Percentiles rank a stretch among this genome's conserved stretches.
Conservation (phyloP, 2,797 vertebrate species). For the Cirrhinus molitorella region DNA sequence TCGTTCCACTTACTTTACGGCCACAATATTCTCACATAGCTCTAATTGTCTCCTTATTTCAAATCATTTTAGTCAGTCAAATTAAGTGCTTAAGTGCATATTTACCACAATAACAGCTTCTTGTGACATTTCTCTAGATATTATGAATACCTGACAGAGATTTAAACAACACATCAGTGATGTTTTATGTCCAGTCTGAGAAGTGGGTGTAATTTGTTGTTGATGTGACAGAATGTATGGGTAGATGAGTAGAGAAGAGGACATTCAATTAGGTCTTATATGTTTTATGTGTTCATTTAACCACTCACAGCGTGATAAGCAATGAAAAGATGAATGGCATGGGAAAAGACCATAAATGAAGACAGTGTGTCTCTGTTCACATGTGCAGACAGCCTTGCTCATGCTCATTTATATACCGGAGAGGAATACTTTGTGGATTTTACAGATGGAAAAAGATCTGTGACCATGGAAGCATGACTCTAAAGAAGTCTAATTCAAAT, state of each 20-base stretch:
- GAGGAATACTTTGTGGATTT: neutral
- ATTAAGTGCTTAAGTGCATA: neutral
- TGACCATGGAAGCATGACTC: neutral
- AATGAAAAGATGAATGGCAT: conserved; percentile 14
- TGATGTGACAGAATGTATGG: conserved; percentile 29
- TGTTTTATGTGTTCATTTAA: conserved; percentile 45
- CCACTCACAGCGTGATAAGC: conserved; percentile 7
- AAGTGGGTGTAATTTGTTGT: conserved; percentile 45
- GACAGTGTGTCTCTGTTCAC: conserved; percentile 38
- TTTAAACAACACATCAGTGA: conserved; percentile 11
- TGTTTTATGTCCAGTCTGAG: conserved; percentile 15
- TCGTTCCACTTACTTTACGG: neutral
- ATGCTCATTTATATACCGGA: neutral
- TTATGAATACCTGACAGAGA: conserved; percentile 1
- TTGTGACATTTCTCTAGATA: neutral
- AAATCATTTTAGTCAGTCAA: neutral
- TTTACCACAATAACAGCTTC: neutral
- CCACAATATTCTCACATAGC: conserved; percentile 2
- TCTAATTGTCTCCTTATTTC: neutral
- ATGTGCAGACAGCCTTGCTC: conserved; percentile 7
- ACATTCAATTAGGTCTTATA: conserved; percentile 46
- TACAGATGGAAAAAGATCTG: neutral
- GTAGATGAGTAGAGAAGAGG: conserved; percentile 34
- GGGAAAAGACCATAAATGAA: conserved; percentile 35
- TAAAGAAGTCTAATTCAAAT: neutral